Conservation (phyloP, 92 coral and sea anemone species). For the Porites rus region DNA sequence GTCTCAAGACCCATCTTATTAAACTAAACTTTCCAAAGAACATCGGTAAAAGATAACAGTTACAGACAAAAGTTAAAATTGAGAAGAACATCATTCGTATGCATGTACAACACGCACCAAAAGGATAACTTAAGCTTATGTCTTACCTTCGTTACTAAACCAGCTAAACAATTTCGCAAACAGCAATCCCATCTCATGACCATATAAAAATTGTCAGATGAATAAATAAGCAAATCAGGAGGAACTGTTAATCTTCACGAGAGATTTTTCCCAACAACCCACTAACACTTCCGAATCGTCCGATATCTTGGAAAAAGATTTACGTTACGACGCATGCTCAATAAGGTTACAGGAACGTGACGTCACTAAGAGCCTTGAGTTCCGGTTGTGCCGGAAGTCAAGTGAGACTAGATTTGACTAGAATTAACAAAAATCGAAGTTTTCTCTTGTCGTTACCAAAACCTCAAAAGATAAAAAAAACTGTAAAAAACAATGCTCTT, state of each 20-base stretch:
- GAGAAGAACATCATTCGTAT: neutral
- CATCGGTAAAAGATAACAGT: no score
- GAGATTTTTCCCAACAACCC: neutral
- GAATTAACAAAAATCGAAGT: no score
- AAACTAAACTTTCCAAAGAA: no score
- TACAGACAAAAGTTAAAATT: neutral
- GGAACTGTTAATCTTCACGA: neutral
- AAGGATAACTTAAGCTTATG: neutral
- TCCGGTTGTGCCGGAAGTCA: conserved; percentile 24
- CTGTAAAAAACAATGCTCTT: no score
- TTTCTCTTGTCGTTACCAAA: no score
- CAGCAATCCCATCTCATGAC: conserved; percentile 92
- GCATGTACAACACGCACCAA: neutral
- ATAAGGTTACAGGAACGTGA: conserved; percentile 9
- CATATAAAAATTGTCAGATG: conserved; percentile 24
- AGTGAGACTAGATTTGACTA: neutral
- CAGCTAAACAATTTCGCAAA: conserved; percentile 94
- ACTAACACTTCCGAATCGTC: conserved; percentile 34
- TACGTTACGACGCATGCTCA: conserved; percentile 23
- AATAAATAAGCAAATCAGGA: conserved; percentile 6
- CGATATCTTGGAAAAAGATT: neutral
- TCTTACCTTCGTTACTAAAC: conserved; percentile 95
- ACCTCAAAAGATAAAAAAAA: no score
- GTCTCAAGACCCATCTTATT: no score
- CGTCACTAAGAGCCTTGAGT: conserved; percentile 5